Percentiles rank a stretch among this genome's conserved stretches.
Conservation (phyloP, 1,140 invertebrate species). For the Medauroidea extradentata region DNA sequence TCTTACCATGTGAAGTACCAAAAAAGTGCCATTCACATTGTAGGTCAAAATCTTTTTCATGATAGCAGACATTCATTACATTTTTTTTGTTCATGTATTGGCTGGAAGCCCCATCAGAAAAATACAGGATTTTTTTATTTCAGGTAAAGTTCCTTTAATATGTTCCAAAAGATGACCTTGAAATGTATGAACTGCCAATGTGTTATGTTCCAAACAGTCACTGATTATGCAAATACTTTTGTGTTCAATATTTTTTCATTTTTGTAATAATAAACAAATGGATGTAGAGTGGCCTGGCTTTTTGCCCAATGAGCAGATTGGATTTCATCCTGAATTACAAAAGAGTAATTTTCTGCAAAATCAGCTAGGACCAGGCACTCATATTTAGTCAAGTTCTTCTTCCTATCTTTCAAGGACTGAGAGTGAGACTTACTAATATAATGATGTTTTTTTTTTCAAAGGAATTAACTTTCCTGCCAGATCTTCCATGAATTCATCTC, state of each 20-base stretch:
- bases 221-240: conserved; percentile 6
- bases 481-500: neutral
- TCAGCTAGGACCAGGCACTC: conserved; percentile 17
- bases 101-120: conserved; percentile 29
- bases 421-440: too few relatives aligned
- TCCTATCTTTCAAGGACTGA: conserved; percentile 1
- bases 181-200: conserved; percentile 6
- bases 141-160: conserved; percentile 2
- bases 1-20: conserved; percentile 34
- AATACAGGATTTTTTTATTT: conserved; percentile 27
- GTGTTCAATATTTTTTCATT: neutral
- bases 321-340: conserved; percentile 22
- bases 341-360: conserved; percentile 25
- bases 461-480: too few relatives aligned
- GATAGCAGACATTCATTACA: conserved; percentile 29
- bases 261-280: conserved; percentile 19
- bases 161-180: neutral
- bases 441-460: too few relatives aligned
- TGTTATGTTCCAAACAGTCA: conserved; percentile 14
- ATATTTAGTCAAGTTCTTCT: conserved; percentile 3
- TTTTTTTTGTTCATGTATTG: conserved; percentile 37
- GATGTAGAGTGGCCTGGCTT: conserved; percentile 19
- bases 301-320: conserved; percentile 21
- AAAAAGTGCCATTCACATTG: conserved; percentile 33
- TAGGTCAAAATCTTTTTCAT: conserved; percentile 28